A percentile compares a stretch with the other conserved stretches of the same genome.
Conservation (phyloP, 2,797 vertebrate genomes). For the Pelochelys cantorii region DNA sequence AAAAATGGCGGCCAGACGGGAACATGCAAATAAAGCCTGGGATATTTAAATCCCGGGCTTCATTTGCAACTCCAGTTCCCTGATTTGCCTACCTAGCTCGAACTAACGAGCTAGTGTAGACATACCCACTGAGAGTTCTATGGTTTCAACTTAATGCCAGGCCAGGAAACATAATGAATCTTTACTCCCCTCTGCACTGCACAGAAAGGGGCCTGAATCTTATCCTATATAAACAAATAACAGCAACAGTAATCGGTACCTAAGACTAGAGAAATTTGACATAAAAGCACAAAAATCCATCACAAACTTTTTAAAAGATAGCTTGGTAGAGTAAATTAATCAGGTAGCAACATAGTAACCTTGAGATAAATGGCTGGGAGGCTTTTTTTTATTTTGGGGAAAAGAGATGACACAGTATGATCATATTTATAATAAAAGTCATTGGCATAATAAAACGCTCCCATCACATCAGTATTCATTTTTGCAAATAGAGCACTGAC, state of each 20-base stretch:
- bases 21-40: too few relatives aligned
- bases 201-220: not conserved
- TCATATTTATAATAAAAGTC: conserved; percentile 80
- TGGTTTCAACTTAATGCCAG: not conserved
- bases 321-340: conserved; percentile 44
- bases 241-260: conserved; percentile 33
- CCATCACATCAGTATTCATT: conserved; percentile 81
- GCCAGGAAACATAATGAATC: not conserved
- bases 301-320: not conserved
- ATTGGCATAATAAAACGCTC: conserved; percentile 80
- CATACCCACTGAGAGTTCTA: not conserved
- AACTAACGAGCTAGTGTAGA: too few relatives aligned
- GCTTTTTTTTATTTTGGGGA: conserved; percentile 54
- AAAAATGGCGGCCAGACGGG: too few relatives aligned
- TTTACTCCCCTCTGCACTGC: not conserved
- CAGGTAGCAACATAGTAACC: conserved; percentile 46
- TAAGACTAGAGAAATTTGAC: not conserved
- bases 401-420: conserved; percentile 54
- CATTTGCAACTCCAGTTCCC: too few relatives aligned
- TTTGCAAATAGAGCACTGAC: conserved; percentile 81
- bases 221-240: conserved; percentile 43
- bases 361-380: conserved; percentile 62
- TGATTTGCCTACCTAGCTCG: too few relatives aligned
- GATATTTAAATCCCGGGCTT: too few relatives aligned
- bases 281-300: conserved; percentile 43